Percentiles rank a stretch among this genome's conserved stretches.
phyloP scores from a whole-genome alignment of 2,888 invertebrate species.

The Leptogaster cylindrica region DNA sequence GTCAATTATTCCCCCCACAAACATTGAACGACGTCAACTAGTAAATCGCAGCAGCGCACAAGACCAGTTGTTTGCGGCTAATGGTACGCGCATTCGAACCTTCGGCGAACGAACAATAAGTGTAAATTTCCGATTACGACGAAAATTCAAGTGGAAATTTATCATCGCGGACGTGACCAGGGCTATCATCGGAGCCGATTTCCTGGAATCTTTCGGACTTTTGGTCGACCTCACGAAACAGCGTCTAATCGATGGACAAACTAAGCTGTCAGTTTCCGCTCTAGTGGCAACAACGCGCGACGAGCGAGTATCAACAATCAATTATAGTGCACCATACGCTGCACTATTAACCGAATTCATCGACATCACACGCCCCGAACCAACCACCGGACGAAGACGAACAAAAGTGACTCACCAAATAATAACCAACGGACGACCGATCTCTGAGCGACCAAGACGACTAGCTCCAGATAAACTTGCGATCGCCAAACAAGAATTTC shows the following conservation, averaged over 20 bases:
- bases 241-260: no score
- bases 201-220: conserved; percentile 15
- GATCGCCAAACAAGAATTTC: conserved; percentile 41
- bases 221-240: conserved; percentile 6
- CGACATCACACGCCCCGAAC: not conserved
- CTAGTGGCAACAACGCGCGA: not conserved
- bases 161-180: not conserved
- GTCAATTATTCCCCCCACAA: no score
- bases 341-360: not conserved
- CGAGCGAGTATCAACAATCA: not conserved
- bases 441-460: conserved; percentile 45
- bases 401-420: no score
- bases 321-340: not conserved
- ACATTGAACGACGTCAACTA: no score
- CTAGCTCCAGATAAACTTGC: conserved; percentile 51
- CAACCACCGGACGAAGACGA: no score
- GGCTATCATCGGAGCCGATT: conserved; percentile 38
- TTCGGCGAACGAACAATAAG: not conserved
- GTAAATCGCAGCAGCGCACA: no score
- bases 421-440: conserved; percentile 42
- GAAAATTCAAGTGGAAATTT: not conserved
- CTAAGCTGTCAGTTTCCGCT: not conserved
- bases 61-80: no score
- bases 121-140: conserved; percentile 10
- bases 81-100: no score